Evolutionary conservation across 1,140 invertebrate genomes (phyloP).

Genomic region (Drosophila nigromelanica): DNA sequence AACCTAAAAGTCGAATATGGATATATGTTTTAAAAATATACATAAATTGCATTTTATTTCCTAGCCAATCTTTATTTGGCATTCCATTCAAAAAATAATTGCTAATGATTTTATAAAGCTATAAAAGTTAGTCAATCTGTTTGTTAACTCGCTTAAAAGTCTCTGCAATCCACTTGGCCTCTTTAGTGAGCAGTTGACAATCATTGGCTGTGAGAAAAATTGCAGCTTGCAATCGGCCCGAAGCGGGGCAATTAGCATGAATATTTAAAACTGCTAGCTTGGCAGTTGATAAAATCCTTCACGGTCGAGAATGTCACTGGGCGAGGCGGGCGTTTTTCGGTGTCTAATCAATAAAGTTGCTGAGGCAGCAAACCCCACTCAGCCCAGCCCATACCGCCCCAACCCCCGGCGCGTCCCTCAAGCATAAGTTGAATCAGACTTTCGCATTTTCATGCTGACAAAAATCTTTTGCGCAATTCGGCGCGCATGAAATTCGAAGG

Average conservation of each 20-base stretch:
- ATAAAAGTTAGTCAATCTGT: not conserved
- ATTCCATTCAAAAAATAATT: too few relatives aligned
- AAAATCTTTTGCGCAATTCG: conserved; percentile 57
- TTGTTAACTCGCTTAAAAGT: conserved; percentile 1
- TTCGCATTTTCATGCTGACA: conserved; percentile 63
- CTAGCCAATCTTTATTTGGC: too few relatives aligned
- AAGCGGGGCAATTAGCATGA: conserved; percentile 64
- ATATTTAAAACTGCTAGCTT: conserved; percentile 66
- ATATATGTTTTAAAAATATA: too few relatives aligned
- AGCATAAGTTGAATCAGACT: conserved; percentile 34
- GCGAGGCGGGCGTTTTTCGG: conserved; percentile 14
- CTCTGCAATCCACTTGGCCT: not conserved
- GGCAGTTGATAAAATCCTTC: conserved; percentile 34
- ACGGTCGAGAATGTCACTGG: conserved; percentile 14
- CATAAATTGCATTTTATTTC: too few relatives aligned
- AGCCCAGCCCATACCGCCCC: not conserved
- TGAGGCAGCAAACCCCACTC: conserved; percentile 49
- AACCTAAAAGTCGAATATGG: too few relatives aligned
- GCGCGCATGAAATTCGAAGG: conserved; percentile 52
- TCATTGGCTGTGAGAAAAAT: conserved; percentile 49
- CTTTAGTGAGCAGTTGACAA: conserved; percentile 2
- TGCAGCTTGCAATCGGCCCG: conserved; percentile 69
- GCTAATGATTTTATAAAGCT: too few relatives aligned
- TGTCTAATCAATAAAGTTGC: conserved; percentile 77
- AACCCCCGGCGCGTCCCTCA: not conserved